Evolutionary conservation across 2,113 vertebrate genomes (phyloP), one percentile per base, ranked within the genome.

Genomic region (Hydropotes inermis): DNA sequence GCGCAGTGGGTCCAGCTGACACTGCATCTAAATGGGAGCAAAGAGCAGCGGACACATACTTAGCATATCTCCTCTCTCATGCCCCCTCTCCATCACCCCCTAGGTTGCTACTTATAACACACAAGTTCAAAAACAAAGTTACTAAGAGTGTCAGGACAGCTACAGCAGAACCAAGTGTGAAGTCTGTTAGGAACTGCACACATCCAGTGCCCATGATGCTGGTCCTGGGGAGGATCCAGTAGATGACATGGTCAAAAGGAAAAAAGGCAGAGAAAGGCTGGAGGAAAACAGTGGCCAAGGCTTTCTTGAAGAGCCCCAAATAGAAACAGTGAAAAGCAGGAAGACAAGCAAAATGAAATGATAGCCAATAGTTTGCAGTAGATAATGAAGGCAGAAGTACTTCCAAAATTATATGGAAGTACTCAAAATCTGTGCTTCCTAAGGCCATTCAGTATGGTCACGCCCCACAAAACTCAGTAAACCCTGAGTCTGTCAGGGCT

Each of bases 11-110:
- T n/a, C 4, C 5, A 45, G 28, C 70, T 16, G 16, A 19, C 3
- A 33, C 47, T 4, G 0, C 0, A 9, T 25, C 39, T 0, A 3
- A 39, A 12, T 0, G 4, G 27, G 14, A 17, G 1, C 61, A 47
- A 39, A 83, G 28, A 52, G 85, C 28, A 10, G 54, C 45, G 85
- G 60, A 30, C 47, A 25, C 13, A 15, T 33, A 11, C 27, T 61
- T 7, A 39, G 33, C 15, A 0, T 16, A 13, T 43, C 54, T 50
- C 5, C 17, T 36, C 83, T 94, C 76, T 36, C n/a, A 4, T 6
- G 43, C 9, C 10, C 50, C 15, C 5, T 28, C 10, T 67, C 50
- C 45, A 4, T 14, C 1, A 27, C 61, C 61, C 25, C 30, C 14
- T 5, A 0, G 9, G 45, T 47, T 19, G 28, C 39, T 50, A 55